Base-by-base conservation (phyloP, 2,888 invertebrate species). In the Deladenus siricidicola region DNA sequence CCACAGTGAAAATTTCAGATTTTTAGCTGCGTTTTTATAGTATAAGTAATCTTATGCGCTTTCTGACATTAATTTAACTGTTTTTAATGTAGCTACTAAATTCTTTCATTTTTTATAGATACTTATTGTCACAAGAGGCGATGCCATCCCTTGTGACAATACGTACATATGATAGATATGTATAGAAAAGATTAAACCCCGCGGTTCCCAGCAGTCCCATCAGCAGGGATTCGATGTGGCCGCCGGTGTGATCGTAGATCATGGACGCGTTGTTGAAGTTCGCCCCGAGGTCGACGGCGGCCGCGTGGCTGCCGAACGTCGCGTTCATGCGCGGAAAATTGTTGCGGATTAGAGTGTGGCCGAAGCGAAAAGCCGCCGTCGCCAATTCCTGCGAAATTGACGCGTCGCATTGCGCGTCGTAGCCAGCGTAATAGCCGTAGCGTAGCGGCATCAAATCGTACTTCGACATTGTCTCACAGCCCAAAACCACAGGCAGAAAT, bases 401-500 rank as follows among this genome's bases (percentile, higher is more conserved):
- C 0, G 90, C 86, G 79, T 91, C 86, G 8, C 88, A 83, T 0
- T 80, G 79, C 0, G 84, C 80, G 77, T 88, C 85, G 78, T 89
- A 89, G 4, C 70, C 75, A 6, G 67, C 67, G 55, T 64, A 76
- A 55, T 78, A 79, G 51, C 79, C 79, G 24, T 44, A 63, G 0
- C 87, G 86, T 69, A 87, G 79, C 4, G 92, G 83, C 70, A 89
- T 89, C 57, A 94, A 81, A 4, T 89, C 90, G 78, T 91, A 92
- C 4, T 90, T 83, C 73, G 88, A 89, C 67, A 53, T 53, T 53
- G 53, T 53, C 39, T 53, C 65, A 91, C 87, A 19, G 89, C 88
- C 72, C 89, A 87, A 88, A 53, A 94, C 83, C 56, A 91, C 85
- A 0, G 94, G 94, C 55, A 96, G 81, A 70, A 78, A 82, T 66